Evolutionary conservation across 2,113 vertebrate genomes (phyloP).

Genomic region (Stigmatopora argus): DNA sequence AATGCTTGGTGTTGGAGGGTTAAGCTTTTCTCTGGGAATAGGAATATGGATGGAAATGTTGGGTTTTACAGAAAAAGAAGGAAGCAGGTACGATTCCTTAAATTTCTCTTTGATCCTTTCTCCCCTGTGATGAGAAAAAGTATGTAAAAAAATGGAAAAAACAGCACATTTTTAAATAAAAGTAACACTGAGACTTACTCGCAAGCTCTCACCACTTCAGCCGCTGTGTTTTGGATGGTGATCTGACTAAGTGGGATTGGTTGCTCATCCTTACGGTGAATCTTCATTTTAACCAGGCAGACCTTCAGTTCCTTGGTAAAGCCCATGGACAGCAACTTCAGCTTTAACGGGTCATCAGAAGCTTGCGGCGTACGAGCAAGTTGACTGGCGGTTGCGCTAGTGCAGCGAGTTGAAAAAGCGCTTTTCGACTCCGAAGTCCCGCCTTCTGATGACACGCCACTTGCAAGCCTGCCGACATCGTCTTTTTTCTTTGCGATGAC

Average conservation of each 20-base stretch:
- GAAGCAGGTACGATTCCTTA: slow-evolving; percentile 79
- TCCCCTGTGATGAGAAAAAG: slow-evolving; percentile 54
- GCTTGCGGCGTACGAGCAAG: slow-evolving; percentile 36
- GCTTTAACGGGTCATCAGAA: slow-evolving; percentile 74
- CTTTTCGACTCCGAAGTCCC: slow-evolving; percentile 18
- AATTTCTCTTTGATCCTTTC: slow-evolving; percentile 77
- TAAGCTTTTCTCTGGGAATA: slow-evolving; percentile 81
- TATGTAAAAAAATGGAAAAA: neutral
- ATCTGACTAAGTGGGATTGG: slow-evolving; percentile 70
- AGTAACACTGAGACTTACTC: slow-evolving; percentile 69
- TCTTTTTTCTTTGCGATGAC: slow-evolving; percentile 18
- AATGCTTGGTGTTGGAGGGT: slow-evolving; percentile 87
- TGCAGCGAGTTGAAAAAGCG: slow-evolving; percentile 18
- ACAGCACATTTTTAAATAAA: too few species aligned
- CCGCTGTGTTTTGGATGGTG: slow-evolving; percentile 74
- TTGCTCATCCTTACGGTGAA: slow-evolving; percentile 70
- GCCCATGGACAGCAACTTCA: slow-evolving; percentile 76
- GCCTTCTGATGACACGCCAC: slow-evolving; percentile 7
- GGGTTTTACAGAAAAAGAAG: slow-evolving; percentile 80
- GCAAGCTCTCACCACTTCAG: slow-evolving; percentile 78
- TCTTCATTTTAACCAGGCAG: slow-evolving; percentile 79
- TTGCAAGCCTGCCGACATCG: slow-evolving; percentile 7
- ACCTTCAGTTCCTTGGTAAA: slow-evolving; percentile 85
- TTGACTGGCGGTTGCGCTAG: slow-evolving; percentile 23
- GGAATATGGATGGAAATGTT: slow-evolving; percentile 57